These are phyloP conservation scores for Chondrilla cf. caribensis DNA, from an alignment of 37 sponge, comb jelly and placozoan species.

Conservation along the genomic window DNA sequence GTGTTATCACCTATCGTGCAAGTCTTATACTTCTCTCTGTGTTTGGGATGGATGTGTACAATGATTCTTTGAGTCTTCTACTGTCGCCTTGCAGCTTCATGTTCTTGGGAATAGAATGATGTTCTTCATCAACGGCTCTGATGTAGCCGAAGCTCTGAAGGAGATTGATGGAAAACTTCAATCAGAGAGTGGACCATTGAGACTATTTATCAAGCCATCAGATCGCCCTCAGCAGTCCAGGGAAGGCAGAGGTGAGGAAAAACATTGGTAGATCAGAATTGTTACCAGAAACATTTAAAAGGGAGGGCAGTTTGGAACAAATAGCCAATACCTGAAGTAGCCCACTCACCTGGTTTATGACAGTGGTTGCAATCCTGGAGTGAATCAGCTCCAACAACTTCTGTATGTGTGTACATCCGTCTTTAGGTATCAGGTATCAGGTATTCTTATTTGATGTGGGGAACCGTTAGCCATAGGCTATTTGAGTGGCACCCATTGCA, in stretches of 20 bases:
- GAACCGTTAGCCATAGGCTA: too few relatives aligned
- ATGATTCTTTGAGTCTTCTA: too few relatives aligned
- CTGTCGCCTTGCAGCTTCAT: conserved; percentile 17
- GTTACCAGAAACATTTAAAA: neutral
- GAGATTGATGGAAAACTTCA: conserved; percentile 1
- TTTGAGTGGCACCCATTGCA: too few relatives aligned
- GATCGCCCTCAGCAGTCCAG: neutral
- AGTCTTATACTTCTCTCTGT: too few relatives aligned
- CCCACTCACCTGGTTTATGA: too few relatives aligned
- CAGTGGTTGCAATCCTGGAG: too few relatives aligned
- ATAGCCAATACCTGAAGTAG: too few relatives aligned
- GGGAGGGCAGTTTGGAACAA: neutral
- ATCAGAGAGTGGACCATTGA: neutral
- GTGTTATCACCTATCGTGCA: neutral
- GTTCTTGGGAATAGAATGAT: neutral
- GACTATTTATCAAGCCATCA: neutral
- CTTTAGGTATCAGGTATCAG: too few relatives aligned
- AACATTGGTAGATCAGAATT: neutral
- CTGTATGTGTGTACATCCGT: too few relatives aligned
- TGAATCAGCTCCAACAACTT: too few relatives aligned
- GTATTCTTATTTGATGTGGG: too few relatives aligned
- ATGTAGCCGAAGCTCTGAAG: neutral
- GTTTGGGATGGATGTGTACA: too few relatives aligned
- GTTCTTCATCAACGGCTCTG: neutral
- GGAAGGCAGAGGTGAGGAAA: neutral